A percentile compares a stretch with the other conserved stretches of the same genome.
These are phyloP conservation scores for Harpegnathos saltator DNA, from an alignment of 1,140 invertebrate genomes.

Conservation along the genomic window DNA sequence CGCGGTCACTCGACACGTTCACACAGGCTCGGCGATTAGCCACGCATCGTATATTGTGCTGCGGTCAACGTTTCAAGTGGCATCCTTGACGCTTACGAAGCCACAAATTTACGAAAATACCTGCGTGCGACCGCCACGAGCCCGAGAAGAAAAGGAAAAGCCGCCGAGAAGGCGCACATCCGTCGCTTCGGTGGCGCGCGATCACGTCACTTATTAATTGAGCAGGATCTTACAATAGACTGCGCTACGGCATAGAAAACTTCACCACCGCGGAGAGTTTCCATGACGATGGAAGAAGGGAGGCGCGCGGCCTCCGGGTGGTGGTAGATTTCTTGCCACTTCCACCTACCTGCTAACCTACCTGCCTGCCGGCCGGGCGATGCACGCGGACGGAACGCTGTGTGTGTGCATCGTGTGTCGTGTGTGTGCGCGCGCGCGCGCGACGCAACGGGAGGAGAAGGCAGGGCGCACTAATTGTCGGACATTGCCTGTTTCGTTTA, in stretches of 20 bases:
- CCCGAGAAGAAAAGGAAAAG: not conserved
- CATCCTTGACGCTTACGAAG: too few relatives aligned
- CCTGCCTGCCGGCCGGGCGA: conserved; percentile 6
- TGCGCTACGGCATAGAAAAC: conserved; percentile 63
- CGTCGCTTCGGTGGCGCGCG: conserved; percentile 8
- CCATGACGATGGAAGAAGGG: conserved; percentile 59
- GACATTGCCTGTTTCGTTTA: conserved; percentile 51
- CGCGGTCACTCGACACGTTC: too few relatives aligned
- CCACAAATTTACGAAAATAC: too few relatives aligned
- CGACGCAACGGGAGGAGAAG: too few relatives aligned
- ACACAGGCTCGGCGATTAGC: too few relatives aligned
- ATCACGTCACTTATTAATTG: conserved; percentile 77
- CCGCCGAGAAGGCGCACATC: not conserved
- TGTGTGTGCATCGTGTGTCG: not conserved
- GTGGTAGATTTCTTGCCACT: conserved; percentile 75
- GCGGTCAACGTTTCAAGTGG: too few relatives aligned
- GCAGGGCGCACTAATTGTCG: conserved; percentile 65
- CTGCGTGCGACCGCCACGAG: too few relatives aligned
- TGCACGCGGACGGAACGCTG: conserved; percentile 6
- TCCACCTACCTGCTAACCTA: conserved; percentile 60
- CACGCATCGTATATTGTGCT: too few relatives aligned
- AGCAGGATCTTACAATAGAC: conserved; percentile 77
- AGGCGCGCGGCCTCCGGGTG: conserved; percentile 64
- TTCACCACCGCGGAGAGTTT: conserved; percentile 58
- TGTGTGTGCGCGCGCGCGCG: conserved; percentile 38